A percentile compares a stretch with the other conserved stretches of the same genome.
Conservation (phyloP, 2,888 invertebrate species). For the Pandemis heparana region DNA sequence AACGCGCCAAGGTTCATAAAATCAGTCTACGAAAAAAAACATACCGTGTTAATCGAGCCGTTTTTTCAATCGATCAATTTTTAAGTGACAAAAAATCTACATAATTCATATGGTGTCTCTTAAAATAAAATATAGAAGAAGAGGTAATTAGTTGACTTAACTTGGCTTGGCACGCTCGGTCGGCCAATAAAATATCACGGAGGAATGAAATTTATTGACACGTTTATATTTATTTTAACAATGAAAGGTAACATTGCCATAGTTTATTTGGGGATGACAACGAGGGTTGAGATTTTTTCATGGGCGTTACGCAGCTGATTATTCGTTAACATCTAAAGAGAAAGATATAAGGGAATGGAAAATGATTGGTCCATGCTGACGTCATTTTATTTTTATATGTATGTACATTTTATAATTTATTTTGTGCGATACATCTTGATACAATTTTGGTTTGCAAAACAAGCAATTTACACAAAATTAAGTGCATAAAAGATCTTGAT, state of each 20-base stretch:
- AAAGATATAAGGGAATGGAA: neutral
- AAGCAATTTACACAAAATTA: too few relatives aligned
- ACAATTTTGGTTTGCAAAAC: neutral
- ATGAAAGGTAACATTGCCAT: too few relatives aligned
- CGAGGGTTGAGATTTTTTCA: neutral
- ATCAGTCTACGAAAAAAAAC: too few relatives aligned
- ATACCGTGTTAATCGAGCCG: too few relatives aligned
- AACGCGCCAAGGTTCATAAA: too few relatives aligned
- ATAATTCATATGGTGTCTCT: neutral
- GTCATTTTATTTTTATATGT: neutral
- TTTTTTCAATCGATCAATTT: neutral
- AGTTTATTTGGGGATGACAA: neutral
- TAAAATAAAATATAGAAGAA: neutral
- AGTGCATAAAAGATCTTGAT: neutral
- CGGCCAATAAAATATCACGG: too few relatives aligned
- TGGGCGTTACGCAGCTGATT: neutral
- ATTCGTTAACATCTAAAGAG: neutral
- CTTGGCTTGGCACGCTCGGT: too few relatives aligned
- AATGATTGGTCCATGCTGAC: neutral
- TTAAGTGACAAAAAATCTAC: neutral
- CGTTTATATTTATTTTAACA: too few relatives aligned
- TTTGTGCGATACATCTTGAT: neutral
- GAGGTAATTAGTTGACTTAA: too few relatives aligned
- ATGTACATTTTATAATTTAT: neutral
- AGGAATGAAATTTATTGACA: too few relatives aligned